Base-by-base conservation (phyloP, 2,797 vertebrate genomes). In the Anabacerthia variegaticeps region DNA sequence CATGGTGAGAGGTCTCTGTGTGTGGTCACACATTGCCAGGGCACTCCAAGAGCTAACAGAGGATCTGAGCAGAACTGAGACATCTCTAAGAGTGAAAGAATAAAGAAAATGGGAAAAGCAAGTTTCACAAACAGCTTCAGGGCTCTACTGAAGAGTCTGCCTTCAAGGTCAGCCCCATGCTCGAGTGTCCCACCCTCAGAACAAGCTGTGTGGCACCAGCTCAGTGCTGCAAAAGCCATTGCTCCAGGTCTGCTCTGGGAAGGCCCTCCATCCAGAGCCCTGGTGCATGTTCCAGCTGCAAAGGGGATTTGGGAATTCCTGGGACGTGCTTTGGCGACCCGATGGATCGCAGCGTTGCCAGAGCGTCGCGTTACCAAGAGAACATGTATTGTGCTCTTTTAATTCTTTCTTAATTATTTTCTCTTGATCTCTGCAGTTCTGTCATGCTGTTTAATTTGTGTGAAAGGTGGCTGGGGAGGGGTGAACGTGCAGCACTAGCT, bases 391-490 rank as follows among this genome's bases (percentile, higher is more conserved):
- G 87, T 90, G 87, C 51, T 68, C 95, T 65, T 93, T 67, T 96
- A 96, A 97, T 96, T 92, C 95, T 89, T 63, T 94, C 93, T 95
- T 96, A 95, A 97, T 96, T 93, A 94, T 96, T 96, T 97, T 93
- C 93, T 85, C 58, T 72, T 22, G 0, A 24, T 88, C 93, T 88
- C 44, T 41, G 4, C 1, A 0, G n/a, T 24, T 90, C 61, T 87
- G 68, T 84, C 76, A 15, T 63, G 85, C 83, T 80, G 61, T 51
- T 93, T 68, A 71, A 28, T 95, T 92, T 80, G 76, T 75, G 69
- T 69, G 76, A 92, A 93, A 88, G 49, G 80, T 82, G 89, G 59
- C 51, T 62, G 80, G 69, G 48, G 43, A 44, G 74, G 72, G 41
- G 46, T 58, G 75, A 89, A 63, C 80, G 62, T 4, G 51, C 39